Percentiles rank a stretch among this genome's conserved stretches.
These are phyloP conservation scores for Amblyraja radiata DNA, from an alignment of 2,797 vertebrate species.

Conservation along the genomic window DNA sequence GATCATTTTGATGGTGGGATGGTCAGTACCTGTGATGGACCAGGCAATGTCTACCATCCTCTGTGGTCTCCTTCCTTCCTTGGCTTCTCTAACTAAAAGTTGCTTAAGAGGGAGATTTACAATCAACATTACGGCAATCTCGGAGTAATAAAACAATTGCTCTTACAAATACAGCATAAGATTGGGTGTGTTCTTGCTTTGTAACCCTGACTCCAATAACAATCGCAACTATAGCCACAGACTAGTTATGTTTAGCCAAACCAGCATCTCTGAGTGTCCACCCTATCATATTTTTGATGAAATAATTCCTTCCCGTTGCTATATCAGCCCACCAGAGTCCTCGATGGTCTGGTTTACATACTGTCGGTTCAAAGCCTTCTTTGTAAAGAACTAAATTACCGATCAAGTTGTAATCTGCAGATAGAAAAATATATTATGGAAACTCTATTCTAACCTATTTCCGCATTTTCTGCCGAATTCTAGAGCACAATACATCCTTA, in stretches of 20 bases:
- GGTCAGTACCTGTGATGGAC: too few species aligned
- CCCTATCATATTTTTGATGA: conserved; percentile 41
- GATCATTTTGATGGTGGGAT: too few species aligned
- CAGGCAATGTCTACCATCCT: too few species aligned
- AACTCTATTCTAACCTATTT: not conserved
- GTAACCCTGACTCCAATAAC: not conserved
- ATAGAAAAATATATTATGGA: not conserved
- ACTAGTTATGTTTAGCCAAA: conserved; percentile 36
- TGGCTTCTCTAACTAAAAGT: not conserved
- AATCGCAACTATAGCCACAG: conserved; percentile 38
- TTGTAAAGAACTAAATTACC: not conserved
- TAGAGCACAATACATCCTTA: not conserved
- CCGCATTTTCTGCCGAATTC: not conserved
- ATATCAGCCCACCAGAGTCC: not conserved
- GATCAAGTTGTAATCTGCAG: too few species aligned
- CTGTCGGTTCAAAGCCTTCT: not conserved
- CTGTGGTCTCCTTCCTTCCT: too few species aligned
- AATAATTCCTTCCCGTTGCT: not conserved
- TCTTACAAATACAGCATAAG: not conserved
- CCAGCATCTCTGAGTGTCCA: conserved; percentile 45
- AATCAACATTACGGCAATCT: not conserved
- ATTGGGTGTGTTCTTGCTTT: conserved; percentile 36
- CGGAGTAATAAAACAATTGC: not conserved
- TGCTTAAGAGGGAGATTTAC: not conserved
- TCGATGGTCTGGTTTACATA: not conserved